Conservation (phyloP, 2,113 vertebrate species). For the Notechis scutatus region DNA sequence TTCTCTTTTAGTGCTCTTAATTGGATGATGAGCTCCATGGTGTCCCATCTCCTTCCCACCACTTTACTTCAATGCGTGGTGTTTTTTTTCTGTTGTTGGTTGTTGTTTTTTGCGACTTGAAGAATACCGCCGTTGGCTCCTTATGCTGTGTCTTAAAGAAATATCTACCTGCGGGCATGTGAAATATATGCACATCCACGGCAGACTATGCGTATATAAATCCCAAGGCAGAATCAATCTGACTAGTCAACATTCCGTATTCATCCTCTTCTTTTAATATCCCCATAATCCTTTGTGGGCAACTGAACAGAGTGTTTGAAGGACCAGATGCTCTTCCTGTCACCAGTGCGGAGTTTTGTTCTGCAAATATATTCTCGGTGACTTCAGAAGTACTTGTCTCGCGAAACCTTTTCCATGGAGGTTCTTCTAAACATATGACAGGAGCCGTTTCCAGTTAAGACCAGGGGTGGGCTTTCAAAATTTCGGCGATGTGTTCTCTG, state of each 20-base stretch:
- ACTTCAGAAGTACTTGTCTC: neutral
- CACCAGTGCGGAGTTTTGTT: too few relatives aligned
- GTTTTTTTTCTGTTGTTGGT: constrained; percentile 26
- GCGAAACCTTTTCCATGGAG: neutral
- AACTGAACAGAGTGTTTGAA: too few relatives aligned
- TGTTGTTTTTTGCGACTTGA: neutral
- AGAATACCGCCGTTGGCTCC: constrained; percentile 28
- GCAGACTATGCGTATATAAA: too few relatives aligned
- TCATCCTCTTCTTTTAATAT: too few relatives aligned
- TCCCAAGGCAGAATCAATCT: neutral
- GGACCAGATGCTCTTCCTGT: too few relatives aligned
- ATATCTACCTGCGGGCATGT: constrained; percentile 30
- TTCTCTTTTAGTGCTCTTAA: constrained; percentile 58
- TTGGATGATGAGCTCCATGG: constrained; percentile 44
- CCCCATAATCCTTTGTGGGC: too few relatives aligned
- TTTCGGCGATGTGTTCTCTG: too few relatives aligned
- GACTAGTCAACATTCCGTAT: neutral
- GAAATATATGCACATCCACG: constrained; percentile 40
- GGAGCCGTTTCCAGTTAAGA: neutral
- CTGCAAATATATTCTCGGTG: too few relatives aligned
- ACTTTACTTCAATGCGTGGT: constrained; percentile 16
- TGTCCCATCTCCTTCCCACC: constrained; percentile 38
- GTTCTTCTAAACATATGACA: neutral
- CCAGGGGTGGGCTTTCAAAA: too few relatives aligned
- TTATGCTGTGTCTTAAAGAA: constrained; percentile 43